These are phyloP conservation scores for Microtus pennsylvanicus DNA, from an alignment of 2,113 vertebrate species.

Conservation along the genomic window DNA sequence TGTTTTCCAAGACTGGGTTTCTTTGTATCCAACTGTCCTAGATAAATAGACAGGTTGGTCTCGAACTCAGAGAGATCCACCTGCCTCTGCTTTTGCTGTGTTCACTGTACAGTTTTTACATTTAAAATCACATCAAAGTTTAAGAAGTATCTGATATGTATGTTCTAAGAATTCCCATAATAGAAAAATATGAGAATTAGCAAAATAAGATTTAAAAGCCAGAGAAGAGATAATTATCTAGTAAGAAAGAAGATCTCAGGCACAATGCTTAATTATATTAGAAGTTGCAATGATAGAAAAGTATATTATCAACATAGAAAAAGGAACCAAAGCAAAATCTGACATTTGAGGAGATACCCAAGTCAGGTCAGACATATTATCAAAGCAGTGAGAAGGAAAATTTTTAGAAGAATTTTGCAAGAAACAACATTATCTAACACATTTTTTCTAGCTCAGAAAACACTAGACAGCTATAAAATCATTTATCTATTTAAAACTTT, in stretches of 20 bases:
- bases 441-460: background rate
- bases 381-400: background rate
- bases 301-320: background rate
- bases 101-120: background rate
- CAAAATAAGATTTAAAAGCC: background rate
- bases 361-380: background rate
- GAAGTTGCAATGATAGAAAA: slow-evolving; percentile 15
- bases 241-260: background rate
- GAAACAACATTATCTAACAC: background rate
- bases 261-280: background rate
- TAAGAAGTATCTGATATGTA: background rate
- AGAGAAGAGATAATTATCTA: background rate
- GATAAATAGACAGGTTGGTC: background rate
- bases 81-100: background rate
- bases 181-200: background rate
- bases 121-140: background rate
- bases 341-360: background rate
- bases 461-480: background rate
- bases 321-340: background rate
- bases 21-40: background rate
- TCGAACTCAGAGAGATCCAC: background rate
- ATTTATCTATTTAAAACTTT: background rate
- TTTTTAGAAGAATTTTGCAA: slow-evolving; percentile 9
- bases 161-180: slow-evolving; percentile 32
- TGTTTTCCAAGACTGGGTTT: background rate